Conservation (phyloP, 2,113 vertebrate genomes). For the Enhydra lutris region DNA sequence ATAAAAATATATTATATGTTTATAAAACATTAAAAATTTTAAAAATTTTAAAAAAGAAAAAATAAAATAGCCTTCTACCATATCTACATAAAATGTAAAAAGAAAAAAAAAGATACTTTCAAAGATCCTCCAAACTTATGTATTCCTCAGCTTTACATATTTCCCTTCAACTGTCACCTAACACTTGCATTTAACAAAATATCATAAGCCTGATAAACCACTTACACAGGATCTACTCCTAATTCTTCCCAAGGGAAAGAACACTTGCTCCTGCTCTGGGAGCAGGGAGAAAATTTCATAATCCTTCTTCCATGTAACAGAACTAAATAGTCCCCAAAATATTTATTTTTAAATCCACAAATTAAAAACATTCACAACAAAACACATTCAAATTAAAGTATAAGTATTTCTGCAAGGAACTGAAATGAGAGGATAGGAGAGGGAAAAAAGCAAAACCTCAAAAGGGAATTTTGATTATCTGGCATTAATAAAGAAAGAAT, state of each 20-base stretch:
- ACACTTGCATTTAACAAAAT: slow-evolving; percentile 39
- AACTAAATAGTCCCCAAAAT: slow-evolving; percentile 14
- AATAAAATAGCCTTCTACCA: neutral
- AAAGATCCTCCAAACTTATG: neutral
- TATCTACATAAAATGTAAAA: neutral
- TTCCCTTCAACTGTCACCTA: slow-evolving; percentile 12
- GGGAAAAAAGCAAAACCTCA: neutral
- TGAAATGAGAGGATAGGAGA: neutral
- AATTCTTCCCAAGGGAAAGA: slow-evolving; percentile 28
- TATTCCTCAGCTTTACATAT: neutral
- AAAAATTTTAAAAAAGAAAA: too few relatives aligned
- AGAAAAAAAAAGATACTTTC: neutral
- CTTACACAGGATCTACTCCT: neutral
- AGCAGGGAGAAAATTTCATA: neutral
- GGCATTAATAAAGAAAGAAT: neutral
- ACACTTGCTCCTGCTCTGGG: neutral
- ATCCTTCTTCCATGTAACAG: slow-evolving; percentile 10
- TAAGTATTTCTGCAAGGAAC: neutral
- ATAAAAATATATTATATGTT: too few relatives aligned
- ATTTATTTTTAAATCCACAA: slow-evolving; percentile 30
- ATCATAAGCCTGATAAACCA: slow-evolving; percentile 21
- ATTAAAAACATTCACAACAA: slow-evolving; percentile 10
- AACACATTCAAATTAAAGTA: slow-evolving; percentile 33
- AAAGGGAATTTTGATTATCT: neutral
- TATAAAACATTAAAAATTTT: too few relatives aligned